phyloP scores from a whole-genome alignment of 2,888 invertebrate genomes.

The Oligia strigilis region DNA sequence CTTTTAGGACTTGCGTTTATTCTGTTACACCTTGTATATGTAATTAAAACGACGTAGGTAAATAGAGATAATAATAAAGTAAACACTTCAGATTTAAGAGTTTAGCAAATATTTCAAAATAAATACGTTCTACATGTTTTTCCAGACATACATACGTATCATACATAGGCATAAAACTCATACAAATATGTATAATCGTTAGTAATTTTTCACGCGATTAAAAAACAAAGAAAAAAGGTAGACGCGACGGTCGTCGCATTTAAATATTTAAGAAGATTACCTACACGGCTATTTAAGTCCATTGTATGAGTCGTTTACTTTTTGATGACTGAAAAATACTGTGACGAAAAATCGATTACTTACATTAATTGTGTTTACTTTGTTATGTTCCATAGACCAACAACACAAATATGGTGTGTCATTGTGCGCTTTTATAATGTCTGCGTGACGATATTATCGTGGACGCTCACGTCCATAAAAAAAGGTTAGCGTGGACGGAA shows the following conservation, averaged over 20 bases:
- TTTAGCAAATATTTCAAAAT: slow-evolving; percentile 1
- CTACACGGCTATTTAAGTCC: slow-evolving; percentile 33
- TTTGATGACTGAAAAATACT: background rate
- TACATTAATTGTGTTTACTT: slow-evolving; percentile 9
- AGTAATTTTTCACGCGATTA: slow-evolving; percentile 22
- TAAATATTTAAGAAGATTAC: slow-evolving; percentile 53
- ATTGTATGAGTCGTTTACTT: slow-evolving; percentile 40
- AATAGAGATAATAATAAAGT: slow-evolving; percentile 15
- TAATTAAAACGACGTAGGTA: background rate
- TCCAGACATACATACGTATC: background rate
- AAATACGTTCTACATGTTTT: background rate
- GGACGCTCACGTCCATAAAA: too few species aligned
- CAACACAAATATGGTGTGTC: background rate
- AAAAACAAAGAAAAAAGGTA: slow-evolving; percentile 24
- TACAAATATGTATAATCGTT: background rate
- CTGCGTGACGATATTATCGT: too few species aligned
- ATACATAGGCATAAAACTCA: background rate
- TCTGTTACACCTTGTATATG: background rate
- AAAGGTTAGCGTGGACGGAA: too few species aligned
- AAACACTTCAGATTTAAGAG: slow-evolving; percentile 33
- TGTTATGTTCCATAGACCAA: background rate
- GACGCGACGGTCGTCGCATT: slow-evolving; percentile 27
- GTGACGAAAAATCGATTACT: slow-evolving; percentile 40
- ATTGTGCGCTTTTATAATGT: background rate
- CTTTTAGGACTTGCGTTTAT: background rate